phyloP scores from a whole-genome alignment of 2,888 invertebrate genomes.

The Drosophila crucigera region DNA sequence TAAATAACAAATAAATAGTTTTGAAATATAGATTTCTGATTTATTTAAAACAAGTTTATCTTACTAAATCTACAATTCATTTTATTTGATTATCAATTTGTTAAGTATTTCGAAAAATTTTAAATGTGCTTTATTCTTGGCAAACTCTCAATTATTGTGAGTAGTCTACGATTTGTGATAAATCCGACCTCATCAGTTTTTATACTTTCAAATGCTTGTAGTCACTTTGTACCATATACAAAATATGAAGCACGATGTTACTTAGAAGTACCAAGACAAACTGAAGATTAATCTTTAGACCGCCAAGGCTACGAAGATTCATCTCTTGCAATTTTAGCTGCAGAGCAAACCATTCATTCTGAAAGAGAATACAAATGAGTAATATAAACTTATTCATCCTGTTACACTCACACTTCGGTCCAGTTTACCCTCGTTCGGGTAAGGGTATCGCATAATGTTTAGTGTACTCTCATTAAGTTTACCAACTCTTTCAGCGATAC shows the following conservation, averaged over 20 bases:
- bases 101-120: conserved; percentile 10
- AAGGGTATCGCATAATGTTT: conserved; percentile 12
- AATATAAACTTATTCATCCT: neutral
- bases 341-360: conserved; percentile 42
- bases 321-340: conserved; percentile 37
- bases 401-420: conserved; percentile 31
- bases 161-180: conserved; percentile 3
- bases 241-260: conserved; percentile 8
- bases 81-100: conserved; percentile 1
- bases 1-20: conserved; percentile 38
- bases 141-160: conserved; percentile 4
- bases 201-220: conserved; percentile 2
- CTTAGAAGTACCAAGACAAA: neutral
- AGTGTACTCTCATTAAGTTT: conserved; percentile 10
- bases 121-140: conserved; percentile 1
- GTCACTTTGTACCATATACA: conserved; percentile 39
- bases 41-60: too few relatives aligned
- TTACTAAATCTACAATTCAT: conserved; percentile 23
- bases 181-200: too few relatives aligned
- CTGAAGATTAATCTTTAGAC: conserved; percentile 19
- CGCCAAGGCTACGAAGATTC: conserved; percentile 10
- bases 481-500: neutral
- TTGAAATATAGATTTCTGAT: conserved; percentile 10
- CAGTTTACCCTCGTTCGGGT: neutral
- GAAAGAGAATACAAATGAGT: neutral